Evolutionary conservation across 2,888 invertebrate genomes (phyloP), one percentile per base, ranked within the genome.

Genomic region (Belgica antarctica): DNA sequence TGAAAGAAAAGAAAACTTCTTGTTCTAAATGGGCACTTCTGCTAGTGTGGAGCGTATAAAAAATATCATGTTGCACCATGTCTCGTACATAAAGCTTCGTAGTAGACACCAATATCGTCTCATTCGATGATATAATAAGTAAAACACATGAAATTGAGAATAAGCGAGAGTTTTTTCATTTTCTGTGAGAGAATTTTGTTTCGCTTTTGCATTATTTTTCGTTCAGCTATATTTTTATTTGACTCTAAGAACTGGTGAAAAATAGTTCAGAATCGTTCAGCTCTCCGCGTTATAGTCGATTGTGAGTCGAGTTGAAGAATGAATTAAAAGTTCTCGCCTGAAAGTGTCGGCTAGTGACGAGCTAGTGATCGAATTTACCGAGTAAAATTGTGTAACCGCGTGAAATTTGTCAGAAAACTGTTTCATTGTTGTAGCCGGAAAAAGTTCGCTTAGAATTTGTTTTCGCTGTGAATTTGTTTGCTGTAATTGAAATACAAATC

Each of bases 171-270:
- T 41, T 24, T n/a, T 24, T 15, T 19, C 19, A 41, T 24, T 63
- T 63, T 63, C 41, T n/a, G 46, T 63, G 63, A 63, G 63, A 24
- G 63, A 34, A 15, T 28, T 27, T 25, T 66, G 46, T 66, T 36
- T 41, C 31, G 28, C 63, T 63, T 62, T 63, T 66, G 65, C 65
- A 66, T 66, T 66, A 25, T 41, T 36, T 63, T 22, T 63, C 12
- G 63, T 41, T 17, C 63, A 63, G 41, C 63, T 66, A 66, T 66
- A 25, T 46, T 66, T 66, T 66, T 66, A 66, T 66, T 66, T 66
- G 47, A 66, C 47, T 66, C 47, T 25, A 66, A 66, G 65, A 66
- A 66, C 27, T 66, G 27, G 47, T 66, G 65, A 24, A 66, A 66
- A 66, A 66, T 66, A 66, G 65, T 66, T 66, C 63, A 47, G 47